Base-by-base conservation (phyloP, 2,888 invertebrate species). In the Lydus trimaculatus region DNA sequence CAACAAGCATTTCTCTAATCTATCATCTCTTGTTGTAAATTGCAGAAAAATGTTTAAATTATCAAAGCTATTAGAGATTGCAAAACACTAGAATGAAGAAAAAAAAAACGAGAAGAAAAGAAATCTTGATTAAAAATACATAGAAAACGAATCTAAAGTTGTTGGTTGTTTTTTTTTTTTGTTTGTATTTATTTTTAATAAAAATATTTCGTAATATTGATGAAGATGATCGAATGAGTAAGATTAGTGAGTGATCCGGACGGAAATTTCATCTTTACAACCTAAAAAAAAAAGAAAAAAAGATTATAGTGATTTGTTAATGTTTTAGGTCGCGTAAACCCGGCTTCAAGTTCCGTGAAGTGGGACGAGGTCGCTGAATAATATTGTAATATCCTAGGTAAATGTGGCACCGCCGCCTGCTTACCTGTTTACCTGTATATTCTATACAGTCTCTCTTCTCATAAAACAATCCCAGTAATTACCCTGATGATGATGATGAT, bases 361-460 rank as follows among this genome's bases (percentile, higher is more conserved):
- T 85, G 83, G 85, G 84, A 84, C 85, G 84, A 85, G 84, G 85
- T 83, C 85, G 83, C 78, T 73, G 75, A 79, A 81, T 80, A 82
- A 81, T 81, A 82, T 80, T 80, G 81, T 82, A 83, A 81, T 80
- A 80, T 78, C 75, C 75, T 72, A 78, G 70, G 70, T 71, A 67
- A 69, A 79, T 68, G 75, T 74, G 81, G 80, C 81, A 80, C 77
- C 80, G 69, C 59, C 66, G 73, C 75, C n/a, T 43, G 36, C 31
- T 36, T 11, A 28, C 28, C 28, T 28, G 28, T 70, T 72, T 76
- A 77, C 76, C 76, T 75, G 75, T 72, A 72, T 72, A 64, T 62
- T 36, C 59, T 61, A 63, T 25, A 28, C 25, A n/a, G 58, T 65
- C 59, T 59, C 59, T 59, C 28, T 59, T 43, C 43, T 43, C 43